phyloP scores from a whole-genome alignment of 2,113 vertebrate genomes.

The Heterotilapia buettikoferi region DNA sequence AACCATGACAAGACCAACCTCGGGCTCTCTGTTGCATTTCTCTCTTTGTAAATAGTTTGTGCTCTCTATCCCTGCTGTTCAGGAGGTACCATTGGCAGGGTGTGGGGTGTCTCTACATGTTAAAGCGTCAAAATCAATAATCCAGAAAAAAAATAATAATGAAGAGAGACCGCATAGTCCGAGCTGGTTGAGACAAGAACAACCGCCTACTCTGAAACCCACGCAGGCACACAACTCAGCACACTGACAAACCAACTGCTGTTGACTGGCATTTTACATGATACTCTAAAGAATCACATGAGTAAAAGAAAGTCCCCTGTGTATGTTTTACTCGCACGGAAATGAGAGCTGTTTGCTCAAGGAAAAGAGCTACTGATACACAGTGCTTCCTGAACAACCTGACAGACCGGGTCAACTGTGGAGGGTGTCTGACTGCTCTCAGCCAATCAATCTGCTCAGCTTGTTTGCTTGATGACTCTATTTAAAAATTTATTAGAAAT shows the following conservation, averaged over 20 bases:
- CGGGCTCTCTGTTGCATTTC: not conserved
- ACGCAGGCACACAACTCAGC: constrained; percentile 26
- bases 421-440: not conserved
- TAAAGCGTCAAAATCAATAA: not conserved
- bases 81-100: not conserved
- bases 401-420: constrained; percentile 32
- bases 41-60: not conserved
- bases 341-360: not conserved
- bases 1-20: not conserved
- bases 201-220: constrained; percentile 39
- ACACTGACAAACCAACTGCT: constrained; percentile 7
- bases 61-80: not conserved
- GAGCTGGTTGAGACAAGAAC: constrained; percentile 3
- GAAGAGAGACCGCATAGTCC: not conserved
- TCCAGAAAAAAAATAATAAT: not conserved
- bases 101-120: not conserved
- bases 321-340: not conserved
- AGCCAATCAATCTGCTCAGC: not conserved
- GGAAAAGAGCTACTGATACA: not conserved
- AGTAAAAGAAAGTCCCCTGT: not conserved
- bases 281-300: not conserved
- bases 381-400: constrained; percentile 28
- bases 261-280: constrained; percentile 12
- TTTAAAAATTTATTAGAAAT: not conserved
- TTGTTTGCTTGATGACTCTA: not conserved